These are phyloP conservation scores for Aldrovandia affinis DNA, from an alignment of 2,797 vertebrate genomes.

Conservation along the genomic window DNA sequence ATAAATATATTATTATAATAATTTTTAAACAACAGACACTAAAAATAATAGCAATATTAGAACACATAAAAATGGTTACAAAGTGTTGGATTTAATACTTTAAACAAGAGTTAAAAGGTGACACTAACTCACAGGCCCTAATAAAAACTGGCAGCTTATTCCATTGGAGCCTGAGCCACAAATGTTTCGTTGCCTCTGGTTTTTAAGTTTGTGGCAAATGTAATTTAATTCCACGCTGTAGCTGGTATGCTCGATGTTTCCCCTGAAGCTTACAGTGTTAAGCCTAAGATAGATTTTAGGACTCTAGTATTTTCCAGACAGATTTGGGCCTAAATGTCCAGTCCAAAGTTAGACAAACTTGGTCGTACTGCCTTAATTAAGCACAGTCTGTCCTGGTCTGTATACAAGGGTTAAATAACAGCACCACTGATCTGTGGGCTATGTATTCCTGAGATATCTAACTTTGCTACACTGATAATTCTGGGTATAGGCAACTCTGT, in stretches of 20 bases:
- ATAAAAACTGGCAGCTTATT: no score
- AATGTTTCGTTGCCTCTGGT: no score
- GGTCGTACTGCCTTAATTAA: not conserved
- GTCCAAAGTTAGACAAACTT: conserved; percentile 10
- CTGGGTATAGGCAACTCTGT: not conserved
- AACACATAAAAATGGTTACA: no score
- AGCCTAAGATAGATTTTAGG: not conserved
- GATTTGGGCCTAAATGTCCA: not conserved
- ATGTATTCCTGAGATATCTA: not conserved
- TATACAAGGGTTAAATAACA: not conserved
- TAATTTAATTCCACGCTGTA: conserved; percentile 60
- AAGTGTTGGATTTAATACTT: no score
- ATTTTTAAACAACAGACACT: no score
- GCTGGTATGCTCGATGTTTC: conserved; percentile 24
- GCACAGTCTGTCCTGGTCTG: not conserved
- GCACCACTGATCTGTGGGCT: not conserved
- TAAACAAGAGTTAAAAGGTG: no score
- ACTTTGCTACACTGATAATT: not conserved
- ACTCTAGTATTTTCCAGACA: not conserved
- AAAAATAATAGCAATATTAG: no score
- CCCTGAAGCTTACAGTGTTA: not conserved
- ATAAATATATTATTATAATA: no score
- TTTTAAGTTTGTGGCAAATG: no score
- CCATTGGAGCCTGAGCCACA: no score
- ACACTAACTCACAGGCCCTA: no score